Evolutionary conservation across 2,797 vertebrate species (phyloP).

Genomic region (Coracias cyanogaster): DNA sequence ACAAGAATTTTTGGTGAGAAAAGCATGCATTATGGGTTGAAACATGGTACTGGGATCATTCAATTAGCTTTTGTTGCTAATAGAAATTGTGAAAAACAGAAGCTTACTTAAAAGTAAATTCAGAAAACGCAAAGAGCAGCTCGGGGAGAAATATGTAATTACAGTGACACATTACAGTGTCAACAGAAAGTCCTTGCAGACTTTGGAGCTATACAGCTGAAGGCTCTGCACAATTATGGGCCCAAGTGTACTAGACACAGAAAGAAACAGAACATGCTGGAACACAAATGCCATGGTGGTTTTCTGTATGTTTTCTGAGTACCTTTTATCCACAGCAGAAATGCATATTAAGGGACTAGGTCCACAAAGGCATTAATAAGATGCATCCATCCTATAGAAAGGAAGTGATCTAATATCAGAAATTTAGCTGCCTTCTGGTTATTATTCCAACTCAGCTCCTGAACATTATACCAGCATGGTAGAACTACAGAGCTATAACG

Average conservation of each 20-base stretch:
- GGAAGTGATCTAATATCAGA: background rate
- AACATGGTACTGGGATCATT: background rate
- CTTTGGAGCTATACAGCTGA: background rate
- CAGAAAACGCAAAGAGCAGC: background rate
- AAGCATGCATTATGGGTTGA: background rate
- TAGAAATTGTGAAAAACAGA: background rate
- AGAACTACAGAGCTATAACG: background rate
- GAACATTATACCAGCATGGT: background rate
- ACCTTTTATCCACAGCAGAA: background rate
- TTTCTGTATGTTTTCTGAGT: background rate
- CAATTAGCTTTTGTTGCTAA: background rate
- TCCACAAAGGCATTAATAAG: background rate
- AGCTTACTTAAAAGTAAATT: background rate
- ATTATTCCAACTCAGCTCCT: background rate
- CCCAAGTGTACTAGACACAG: background rate
- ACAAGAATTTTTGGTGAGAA: background rate
- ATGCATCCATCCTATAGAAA: fast-evolving
- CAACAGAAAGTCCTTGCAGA: background rate
- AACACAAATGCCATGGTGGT: background rate
- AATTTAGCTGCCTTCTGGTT: background rate
- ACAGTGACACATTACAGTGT: background rate
- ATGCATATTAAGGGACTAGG: background rate
- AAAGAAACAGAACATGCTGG: background rate
- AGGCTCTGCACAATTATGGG: background rate
- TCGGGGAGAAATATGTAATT: background rate